Evolutionary conservation across 2,888 invertebrate species (phyloP).

Genomic region (Nephrotoma appendiculata): DNA sequence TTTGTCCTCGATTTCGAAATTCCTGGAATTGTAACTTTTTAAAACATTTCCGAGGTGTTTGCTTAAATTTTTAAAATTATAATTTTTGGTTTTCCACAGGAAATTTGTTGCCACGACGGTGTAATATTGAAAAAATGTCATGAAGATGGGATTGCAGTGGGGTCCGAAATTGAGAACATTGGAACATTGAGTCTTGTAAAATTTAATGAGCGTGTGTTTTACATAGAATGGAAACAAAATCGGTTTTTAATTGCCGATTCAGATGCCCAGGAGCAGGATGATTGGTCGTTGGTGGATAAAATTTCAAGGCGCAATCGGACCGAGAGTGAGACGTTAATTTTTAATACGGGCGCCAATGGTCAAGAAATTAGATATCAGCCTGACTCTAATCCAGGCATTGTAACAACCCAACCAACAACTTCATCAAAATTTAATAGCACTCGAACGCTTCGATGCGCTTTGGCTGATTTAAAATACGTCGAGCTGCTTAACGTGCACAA

Average conservation of each 20-base stretch:
- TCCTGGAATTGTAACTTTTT: background rate
- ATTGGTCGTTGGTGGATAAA: conserved; percentile 70
- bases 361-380: background rate
- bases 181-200: conserved; percentile 56
- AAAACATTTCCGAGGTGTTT: no score
- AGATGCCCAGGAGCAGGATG: conserved; percentile 62
- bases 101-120: conserved; percentile 61
- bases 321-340: conserved; percentile 27
- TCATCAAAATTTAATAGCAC: conserved; percentile 32
- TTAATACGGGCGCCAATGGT: conserved; percentile 33
- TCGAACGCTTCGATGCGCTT: conserved; percentile 39
- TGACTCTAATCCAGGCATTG: background rate
- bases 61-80: background rate
- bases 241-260: conserved; percentile 52
- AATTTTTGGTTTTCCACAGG: background rate
- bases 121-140: conserved; percentile 49
- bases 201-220: conserved; percentile 38
- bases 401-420: conserved; percentile 8
- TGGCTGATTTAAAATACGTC: conserved; percentile 51
- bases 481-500: conserved; percentile 40
- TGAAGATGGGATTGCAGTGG: conserved; percentile 17
- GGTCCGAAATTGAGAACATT: conserved; percentile 15
- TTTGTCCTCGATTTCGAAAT: background rate
- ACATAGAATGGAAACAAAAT: conserved; percentile 75
- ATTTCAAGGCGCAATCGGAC: conserved; percentile 32